These are phyloP conservation scores for Cryptocephalus moraei DNA, from an alignment of 2,888 invertebrate species.

Conservation along the genomic window DNA sequence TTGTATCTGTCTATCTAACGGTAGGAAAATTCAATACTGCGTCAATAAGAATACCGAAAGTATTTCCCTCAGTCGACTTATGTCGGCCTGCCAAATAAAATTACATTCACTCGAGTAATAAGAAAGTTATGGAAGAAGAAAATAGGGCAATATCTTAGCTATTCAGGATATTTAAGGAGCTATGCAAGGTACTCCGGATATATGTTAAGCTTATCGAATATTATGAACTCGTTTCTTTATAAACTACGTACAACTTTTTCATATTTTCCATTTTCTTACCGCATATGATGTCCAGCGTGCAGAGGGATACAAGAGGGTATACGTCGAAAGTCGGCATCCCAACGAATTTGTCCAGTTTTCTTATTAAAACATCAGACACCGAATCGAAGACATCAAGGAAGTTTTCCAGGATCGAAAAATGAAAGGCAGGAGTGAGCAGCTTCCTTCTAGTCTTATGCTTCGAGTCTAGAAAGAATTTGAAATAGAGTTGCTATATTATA, in stretches of 20 bases:
- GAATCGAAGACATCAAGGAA: slow-evolving; percentile 60
- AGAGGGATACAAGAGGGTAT: slow-evolving; percentile 50
- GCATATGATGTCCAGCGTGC: slow-evolving; percentile 52
- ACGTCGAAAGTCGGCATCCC: slow-evolving; percentile 44
- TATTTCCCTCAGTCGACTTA: no score
- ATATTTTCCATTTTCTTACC: slow-evolving; percentile 33
- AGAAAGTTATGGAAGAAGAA: no score
- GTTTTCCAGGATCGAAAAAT: slow-evolving; percentile 65
- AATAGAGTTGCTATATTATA: no score
- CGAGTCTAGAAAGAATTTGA: slow-evolving; percentile 20
- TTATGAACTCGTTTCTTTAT: slow-evolving; percentile 8
- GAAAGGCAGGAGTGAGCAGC: slow-evolving; percentile 67
- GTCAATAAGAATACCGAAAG: no score
- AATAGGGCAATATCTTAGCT: no score
- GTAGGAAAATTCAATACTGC: no score
- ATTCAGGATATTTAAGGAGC: no score
- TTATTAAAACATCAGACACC: slow-evolving; percentile 47
- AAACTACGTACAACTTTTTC: not conserved
- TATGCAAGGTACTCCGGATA: no score
- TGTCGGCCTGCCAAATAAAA: no score
- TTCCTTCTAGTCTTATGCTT: slow-evolving; percentile 61
- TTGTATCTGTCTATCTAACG: no score
- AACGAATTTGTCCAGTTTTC: slow-evolving; percentile 39
- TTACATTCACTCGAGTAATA: no score
- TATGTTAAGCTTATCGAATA: no score